Base-by-base conservation (phyloP, 35 echinoderm and acorn worm species). In the Lytechinus pictus region DNA sequence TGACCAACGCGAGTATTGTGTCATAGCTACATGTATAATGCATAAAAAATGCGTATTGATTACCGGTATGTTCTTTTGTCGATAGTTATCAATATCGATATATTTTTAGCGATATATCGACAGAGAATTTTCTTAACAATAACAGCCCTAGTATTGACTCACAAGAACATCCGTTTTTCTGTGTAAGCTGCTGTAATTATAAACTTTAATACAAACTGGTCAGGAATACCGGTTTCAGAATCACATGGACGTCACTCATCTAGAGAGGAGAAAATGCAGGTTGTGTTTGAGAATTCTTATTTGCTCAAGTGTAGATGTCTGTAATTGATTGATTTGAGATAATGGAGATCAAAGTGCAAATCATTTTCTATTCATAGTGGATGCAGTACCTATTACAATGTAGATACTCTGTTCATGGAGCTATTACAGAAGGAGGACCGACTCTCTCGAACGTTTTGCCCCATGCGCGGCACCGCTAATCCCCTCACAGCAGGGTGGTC, bases 251-350 rank as follows among this genome's bases (percentile, higher is more conserved):
- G 24, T 79, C 66, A 79, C 66, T 79, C 19, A 79, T 79, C 66
- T 6, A 14, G n/a, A 79, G 66, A 79, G n/a, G n/a, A 24, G 19
- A 79, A 58, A 71, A 79, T 24, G 66, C 19, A 79, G 66, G 66
- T 79, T 79, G 66, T 19, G 66, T 79, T 79, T 79, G 19, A 79
- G 33, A 54, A 90, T 9, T 90, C 10, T 21, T 90, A 27, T 90
- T 90, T 90, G n/a, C 52, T 44, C 28, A 52, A 90, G 52, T 44
- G 88, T 90, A 90, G 52, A 90, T 90, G 88, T 90, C 88, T 52
- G 88, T 90, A 52, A 90, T 33, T 90, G 88, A 90, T 90, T 90
- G 88, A 90, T 90, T 90, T 52, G 28, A 33, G 66, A n/a, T 79
- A 7, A 7, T 79, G 66, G 66, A 79, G 16, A 44, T 90, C 88